These are phyloP conservation scores for Pagetopsis macropterus DNA, from an alignment of 2,797 vertebrate species.

Conservation along the genomic window DNA sequence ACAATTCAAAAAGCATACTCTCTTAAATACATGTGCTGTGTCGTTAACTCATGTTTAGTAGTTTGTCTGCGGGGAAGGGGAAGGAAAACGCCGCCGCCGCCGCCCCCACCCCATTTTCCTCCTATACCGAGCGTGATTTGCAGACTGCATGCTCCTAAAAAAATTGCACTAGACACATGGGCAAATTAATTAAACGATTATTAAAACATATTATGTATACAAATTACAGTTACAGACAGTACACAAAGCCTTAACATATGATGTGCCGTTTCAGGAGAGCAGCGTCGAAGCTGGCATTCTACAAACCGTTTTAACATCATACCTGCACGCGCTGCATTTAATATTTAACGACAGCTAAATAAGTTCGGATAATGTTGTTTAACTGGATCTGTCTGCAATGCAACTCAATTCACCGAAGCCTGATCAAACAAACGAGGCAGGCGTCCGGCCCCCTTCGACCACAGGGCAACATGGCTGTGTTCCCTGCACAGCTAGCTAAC, in stretches of 20 bases:
- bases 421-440: neutral
- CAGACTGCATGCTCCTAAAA: too few relatives aligned
- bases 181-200: too few relatives aligned
- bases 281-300: neutral
- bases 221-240: too few relatives aligned
- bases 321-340: neutral
- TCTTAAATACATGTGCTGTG: too few relatives aligned
- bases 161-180: neutral
- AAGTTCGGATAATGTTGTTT: neutral
- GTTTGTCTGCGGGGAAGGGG: too few relatives aligned
- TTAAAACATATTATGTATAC: too few relatives aligned
- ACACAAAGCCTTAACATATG: neutral
- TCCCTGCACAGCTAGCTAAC: constrained; percentile 27
- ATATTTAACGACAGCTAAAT: neutral
- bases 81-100: too few relatives aligned
- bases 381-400: rapidly evolving
- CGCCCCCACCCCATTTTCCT: too few relatives aligned
- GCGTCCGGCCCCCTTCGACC: constrained; percentile 17
- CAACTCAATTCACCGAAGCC: rapidly evolving
- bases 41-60: too few relatives aligned
- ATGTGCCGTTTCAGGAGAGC: neutral
- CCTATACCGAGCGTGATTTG: too few relatives aligned
- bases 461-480: constrained; percentile 65
- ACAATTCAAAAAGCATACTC: too few relatives aligned
- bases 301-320: neutral